A percentile compares a stretch with the other conserved stretches of the same genome.
These are phyloP conservation scores for Macropodus opercularis DNA, from an alignment of 2,797 vertebrate species.

Conservation along the genomic window DNA sequence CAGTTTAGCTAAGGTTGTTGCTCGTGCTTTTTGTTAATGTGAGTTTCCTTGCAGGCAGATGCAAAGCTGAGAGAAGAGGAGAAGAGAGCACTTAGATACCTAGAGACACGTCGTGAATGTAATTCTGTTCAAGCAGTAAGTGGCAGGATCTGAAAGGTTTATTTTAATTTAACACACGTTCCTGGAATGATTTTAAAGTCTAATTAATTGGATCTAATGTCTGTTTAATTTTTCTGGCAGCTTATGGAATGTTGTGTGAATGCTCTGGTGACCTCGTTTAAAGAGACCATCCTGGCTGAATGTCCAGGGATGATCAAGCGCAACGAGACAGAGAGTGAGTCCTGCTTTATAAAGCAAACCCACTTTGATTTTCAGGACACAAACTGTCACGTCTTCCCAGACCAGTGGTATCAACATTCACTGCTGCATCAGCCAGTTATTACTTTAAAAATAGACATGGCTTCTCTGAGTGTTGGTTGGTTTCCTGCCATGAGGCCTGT, in stretches of 20 bases:
- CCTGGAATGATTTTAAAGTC: too few species aligned
- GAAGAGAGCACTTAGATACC: conserved; percentile 94
- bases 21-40: conserved; percentile 4
- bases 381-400: neutral
- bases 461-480: conserved; percentile 1
- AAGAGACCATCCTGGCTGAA: conserved; percentile 97
- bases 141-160: conserved; percentile 2
- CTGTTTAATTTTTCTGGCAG: conserved; percentile 68
- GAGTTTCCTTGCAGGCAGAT: conserved; percentile 85
- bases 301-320: conserved; percentile 99
- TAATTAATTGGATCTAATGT: too few species aligned
- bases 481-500: conserved; percentile 4
- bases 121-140: conserved; percentile 98
- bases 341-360: neutral
- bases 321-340: conserved; percentile 99
- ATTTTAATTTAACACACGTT: too few species aligned
- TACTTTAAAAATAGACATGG: conserved; percentile 23
- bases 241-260: conserved; percentile 99
- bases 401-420: neutral
- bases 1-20: too few species aligned
- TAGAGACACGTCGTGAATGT: conserved; percentile 97
- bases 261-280: conserved; percentile 96
- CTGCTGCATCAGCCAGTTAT: neutral
- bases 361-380: neutral
- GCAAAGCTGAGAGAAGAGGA: conserved; percentile 97